Base-by-base conservation (phyloP, 2,113 vertebrate genomes). In the Bambusicola thoracicus region DNA sequence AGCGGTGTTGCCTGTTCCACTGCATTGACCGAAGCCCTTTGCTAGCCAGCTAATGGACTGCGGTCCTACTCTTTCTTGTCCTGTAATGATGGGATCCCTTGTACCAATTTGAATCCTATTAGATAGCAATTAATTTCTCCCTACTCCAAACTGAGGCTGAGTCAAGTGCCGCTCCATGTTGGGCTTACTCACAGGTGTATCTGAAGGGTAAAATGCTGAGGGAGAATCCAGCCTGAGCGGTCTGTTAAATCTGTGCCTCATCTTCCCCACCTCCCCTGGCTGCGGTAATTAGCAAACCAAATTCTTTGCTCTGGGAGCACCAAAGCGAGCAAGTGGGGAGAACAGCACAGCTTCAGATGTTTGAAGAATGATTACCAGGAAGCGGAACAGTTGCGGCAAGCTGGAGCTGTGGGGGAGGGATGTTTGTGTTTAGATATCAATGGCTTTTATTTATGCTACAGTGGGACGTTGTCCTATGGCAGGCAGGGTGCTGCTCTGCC, bases 101-200 rank as follows among this genome's bases (percentile, higher is more conserved):
- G 96, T 97, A 95, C 94, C 93, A 97, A 96, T 97, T 96, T 97
- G 94, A 95, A 93, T 95, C 82, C 83, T 93, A 96, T 97, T 97
- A 96, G 90, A 90, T 88, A 88, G 95, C 93, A 97, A 96, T 97
- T 97, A 97, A 97, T 97, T 94, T 95, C 85, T 92, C 44, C 73
- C 82, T 59, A 49, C 82, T 95, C 90, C 87, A 93, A 88, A 90
- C 80, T 79, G 92, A 96, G 82, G 30, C 90, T 59, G 63, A 95
- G 85, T 95, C 73, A 88, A 95, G 88, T 88, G 82, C 87, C 84
- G 73, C 58, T 96, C 85, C 44, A 76, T 41, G 56, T 72, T 75
- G 88, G 74, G 85, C 85, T 76, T 92, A 84, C 48, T 55, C 82
- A 72, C 0, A 1, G 85, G 44, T 81, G 19, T 78, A 90, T 83